Percentiles rank a stretch among this genome's conserved stretches.
Evolutionary conservation across 30 jellyfish, hydroid and myxozoan species (phyloP).

Genomic region (Rhopilema esculentum): DNA sequence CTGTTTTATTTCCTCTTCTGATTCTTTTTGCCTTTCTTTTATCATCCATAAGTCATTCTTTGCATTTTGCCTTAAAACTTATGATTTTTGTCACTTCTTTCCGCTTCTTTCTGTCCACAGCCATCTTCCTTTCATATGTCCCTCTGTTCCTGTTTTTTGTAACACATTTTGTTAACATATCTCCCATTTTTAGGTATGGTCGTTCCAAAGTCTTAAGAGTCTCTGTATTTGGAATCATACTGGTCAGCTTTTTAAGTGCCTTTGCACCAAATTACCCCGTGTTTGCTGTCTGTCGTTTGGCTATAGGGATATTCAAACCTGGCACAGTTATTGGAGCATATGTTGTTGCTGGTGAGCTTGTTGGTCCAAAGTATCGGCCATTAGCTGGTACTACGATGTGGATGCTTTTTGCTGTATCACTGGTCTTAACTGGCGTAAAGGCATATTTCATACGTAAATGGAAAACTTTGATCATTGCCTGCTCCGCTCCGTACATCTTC

Average conservation of each 20-base stretch:
- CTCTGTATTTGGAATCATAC: constrained; percentile 59
- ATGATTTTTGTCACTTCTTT: too few relatives aligned
- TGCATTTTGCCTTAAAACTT: too few relatives aligned
- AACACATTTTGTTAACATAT: too few relatives aligned
- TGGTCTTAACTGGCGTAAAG: constrained; percentile 82
- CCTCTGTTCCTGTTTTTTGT: too few relatives aligned
- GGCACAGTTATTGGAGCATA: constrained; percentile 80
- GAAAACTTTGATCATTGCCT: constrained; percentile 70
- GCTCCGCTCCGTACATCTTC: constrained; percentile 82
- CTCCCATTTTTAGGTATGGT: constrained; percentile 75
- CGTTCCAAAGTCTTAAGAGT: constrained; percentile 72
- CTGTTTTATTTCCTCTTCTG: too few relatives aligned
- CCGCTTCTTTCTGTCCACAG: too few relatives aligned
- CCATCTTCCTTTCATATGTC: too few relatives aligned
- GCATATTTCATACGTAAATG: constrained; percentile 88
- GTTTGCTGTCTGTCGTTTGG: constrained; percentile 71
- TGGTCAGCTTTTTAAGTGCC: constrained; percentile 62
- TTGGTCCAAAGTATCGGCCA: constrained; percentile 87
- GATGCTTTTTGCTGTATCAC: constrained; percentile 68
- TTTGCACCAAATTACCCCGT: constrained; percentile 75
- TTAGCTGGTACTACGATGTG: constrained; percentile 79
- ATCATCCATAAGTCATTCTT: too few relatives aligned
- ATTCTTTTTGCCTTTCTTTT: too few relatives aligned
- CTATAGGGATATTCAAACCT: constrained; percentile 84
- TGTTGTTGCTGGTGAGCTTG: constrained; percentile 80